A percentile compares a stretch with the other conserved stretches of the same genome.
Conservation (phyloP, 2,113 vertebrate genomes). For the Mirza zaza region DNA sequence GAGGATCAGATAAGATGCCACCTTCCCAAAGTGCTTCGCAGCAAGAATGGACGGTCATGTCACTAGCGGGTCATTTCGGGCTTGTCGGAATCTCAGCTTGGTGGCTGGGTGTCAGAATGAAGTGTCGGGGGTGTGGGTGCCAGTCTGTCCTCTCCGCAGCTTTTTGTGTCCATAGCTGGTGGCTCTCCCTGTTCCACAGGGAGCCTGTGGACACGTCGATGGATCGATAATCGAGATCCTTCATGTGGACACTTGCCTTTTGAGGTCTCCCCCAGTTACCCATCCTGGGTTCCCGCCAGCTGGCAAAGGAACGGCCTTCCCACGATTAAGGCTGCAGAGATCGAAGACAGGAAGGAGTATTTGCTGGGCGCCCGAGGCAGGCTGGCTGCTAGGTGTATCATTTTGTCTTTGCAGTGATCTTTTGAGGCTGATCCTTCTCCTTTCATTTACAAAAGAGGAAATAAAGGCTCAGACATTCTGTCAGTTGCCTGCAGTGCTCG, state of each 20-base stretch:
- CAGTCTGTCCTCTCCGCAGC: rapidly evolving
- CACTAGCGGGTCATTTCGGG: neutral
- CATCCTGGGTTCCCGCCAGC: neutral
- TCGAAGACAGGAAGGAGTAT: neutral
- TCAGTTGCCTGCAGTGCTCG: neutral
- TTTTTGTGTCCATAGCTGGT: neutral
- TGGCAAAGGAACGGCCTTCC: neutral
- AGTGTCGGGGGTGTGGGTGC: neutral
- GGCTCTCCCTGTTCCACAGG: neutral
- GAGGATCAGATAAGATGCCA: neutral
- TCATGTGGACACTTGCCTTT: neutral
- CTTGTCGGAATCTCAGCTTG: neutral
- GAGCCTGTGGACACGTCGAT: neutral
- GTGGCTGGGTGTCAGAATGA: neutral
- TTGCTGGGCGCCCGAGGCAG: neutral
- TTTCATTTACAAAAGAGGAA: slow-evolving; percentile 20
- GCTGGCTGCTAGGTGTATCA: neutral
- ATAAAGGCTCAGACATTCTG: neutral
- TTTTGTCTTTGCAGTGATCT: neutral
- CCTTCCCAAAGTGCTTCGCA: neutral
- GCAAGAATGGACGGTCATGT: neutral
- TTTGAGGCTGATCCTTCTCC: neutral
- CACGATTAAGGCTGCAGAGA: neutral
- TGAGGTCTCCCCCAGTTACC: neutral
- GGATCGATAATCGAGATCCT: neutral